phyloP scores from a whole-genome alignment of 2,797 vertebrate species.

The Squalus acanthias region DNA sequence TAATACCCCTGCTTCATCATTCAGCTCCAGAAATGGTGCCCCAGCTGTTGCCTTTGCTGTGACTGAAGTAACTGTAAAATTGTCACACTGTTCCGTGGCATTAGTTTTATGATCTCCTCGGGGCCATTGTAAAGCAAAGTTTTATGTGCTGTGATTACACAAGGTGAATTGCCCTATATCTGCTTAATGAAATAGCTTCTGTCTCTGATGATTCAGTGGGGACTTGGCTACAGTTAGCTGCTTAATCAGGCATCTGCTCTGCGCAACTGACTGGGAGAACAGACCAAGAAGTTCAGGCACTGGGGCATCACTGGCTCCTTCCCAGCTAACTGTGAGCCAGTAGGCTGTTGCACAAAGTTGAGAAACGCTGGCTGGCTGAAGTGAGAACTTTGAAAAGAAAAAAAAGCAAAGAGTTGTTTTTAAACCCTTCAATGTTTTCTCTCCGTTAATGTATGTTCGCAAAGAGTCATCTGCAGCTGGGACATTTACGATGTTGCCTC shows the following conservation, averaged over 20 bases:
- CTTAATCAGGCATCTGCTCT: conserved; percentile 50
- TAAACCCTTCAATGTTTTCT: background rate
- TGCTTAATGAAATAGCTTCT: conserved; percentile 57
- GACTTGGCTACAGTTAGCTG: conserved; percentile 46
- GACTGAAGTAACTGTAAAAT: conserved; percentile 36
- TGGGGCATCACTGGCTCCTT: background rate
- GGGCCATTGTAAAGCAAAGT: conserved; percentile 58
- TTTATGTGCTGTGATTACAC: conserved; percentile 60
- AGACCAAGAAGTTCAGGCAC: background rate
- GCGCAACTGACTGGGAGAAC: background rate
- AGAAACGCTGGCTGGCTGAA: background rate
- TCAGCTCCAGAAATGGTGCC: background rate
- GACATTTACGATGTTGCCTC: background rate
- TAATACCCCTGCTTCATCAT: background rate
- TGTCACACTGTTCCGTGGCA: conserved; percentile 49
- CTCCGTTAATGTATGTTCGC: background rate
- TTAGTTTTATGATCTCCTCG: conserved; percentile 60
- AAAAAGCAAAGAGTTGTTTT: background rate
- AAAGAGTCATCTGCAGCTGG: background rate
- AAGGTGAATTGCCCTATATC: conserved; percentile 62
- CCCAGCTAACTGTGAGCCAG: background rate
- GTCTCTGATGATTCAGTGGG: conserved; percentile 49
- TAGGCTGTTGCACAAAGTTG: background rate
- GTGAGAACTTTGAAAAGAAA: background rate
- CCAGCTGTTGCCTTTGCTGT: conserved; percentile 34